Base-by-base conservation (phyloP, 1,140 invertebrate species). In the Temnothorax longispinosus region DNA sequence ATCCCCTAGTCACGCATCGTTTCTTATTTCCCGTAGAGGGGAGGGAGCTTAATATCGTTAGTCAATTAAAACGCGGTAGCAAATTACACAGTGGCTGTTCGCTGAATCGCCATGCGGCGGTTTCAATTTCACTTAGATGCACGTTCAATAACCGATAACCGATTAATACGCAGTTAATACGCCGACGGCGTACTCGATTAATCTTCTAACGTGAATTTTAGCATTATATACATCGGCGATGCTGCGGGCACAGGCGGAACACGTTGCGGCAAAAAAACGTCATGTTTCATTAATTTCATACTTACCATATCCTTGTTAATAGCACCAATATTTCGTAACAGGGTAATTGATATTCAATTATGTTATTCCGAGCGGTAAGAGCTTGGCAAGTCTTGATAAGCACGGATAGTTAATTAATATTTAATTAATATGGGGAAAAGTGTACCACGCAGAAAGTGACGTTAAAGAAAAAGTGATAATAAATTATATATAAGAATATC, bases 61-160 rank as follows among this genome's bases (percentile, higher is more conserved):
- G 69, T 75, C 80, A 75, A 84, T 84, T 84, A 84, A 84, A 84
- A 75, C 32, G 69, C 69, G 69, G 80, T 84, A 60, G 69, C 80
- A 84, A 84, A 84, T 84, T 84, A 84, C 54, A 84, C 41, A 47
- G 80, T 27, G 69, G 41, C 69, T 35, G 69, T 47, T 13, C 67
- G 80, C 80, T 41, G 52, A 44, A 27, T 1, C 27, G 27, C 15
- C 18, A n/a, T 54, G 35, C 27, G 27, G 69, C 69, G 69, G n/a
- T 84, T 84, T 62, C 80, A 60, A 60, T 75, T 84, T 84, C 69
- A 84, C 69, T 84, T 75, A 74, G 10, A 72, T 32, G 69, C 41
- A 44, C 15, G 64, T 82, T 74, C 69, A 60, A 84, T 75, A 84
- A 60, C 54, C 67, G 54, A 82, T 74, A 32, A 7, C n/a, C 41